These are phyloP conservation scores for Micromesistius poutassou DNA, from an alignment of 2,797 vertebrate species.

Conservation along the genomic window DNA sequence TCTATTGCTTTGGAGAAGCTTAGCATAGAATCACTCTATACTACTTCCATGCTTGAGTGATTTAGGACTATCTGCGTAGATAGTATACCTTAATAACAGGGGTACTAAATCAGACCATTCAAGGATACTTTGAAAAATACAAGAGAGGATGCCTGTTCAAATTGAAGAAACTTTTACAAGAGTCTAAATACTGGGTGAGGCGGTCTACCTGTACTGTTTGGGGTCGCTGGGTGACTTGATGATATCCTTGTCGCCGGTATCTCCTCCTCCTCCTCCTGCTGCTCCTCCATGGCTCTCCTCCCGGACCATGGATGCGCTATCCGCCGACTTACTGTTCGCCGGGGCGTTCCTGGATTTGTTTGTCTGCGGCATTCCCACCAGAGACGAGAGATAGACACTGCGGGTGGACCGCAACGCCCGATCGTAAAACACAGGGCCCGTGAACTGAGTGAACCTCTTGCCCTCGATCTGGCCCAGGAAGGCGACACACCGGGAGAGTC, in stretches of 20 bases:
- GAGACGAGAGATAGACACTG: conserved; percentile 40
- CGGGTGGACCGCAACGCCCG: conserved; percentile 47
- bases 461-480: conserved; percentile 42
- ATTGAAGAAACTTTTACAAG: no score
- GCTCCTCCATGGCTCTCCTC: conserved; percentile 33
- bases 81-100: no score
- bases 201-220: conserved; percentile 89
- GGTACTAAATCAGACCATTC: no score
- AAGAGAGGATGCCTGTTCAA: no score
- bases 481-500: conserved; percentile 53
- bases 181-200: no score
- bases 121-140: no score
- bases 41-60: no score
- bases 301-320: conserved; percentile 25
- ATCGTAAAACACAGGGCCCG: conserved; percentile 11
- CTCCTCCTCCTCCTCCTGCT: conserved; percentile 52
- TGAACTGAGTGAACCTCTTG: conserved; percentile 28
- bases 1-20: no score
- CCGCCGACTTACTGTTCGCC: conserved; percentile 37
- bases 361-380: conserved; percentile 74
- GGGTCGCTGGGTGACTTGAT: conserved; percentile 93
- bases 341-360: conserved; percentile 70
- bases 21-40: no score
- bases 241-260: conserved; percentile 81
- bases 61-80: no score